These are phyloP conservation scores for Danionella cerebrum DNA, from an alignment of 2,113 vertebrate species.

Conservation along the genomic window DNA sequence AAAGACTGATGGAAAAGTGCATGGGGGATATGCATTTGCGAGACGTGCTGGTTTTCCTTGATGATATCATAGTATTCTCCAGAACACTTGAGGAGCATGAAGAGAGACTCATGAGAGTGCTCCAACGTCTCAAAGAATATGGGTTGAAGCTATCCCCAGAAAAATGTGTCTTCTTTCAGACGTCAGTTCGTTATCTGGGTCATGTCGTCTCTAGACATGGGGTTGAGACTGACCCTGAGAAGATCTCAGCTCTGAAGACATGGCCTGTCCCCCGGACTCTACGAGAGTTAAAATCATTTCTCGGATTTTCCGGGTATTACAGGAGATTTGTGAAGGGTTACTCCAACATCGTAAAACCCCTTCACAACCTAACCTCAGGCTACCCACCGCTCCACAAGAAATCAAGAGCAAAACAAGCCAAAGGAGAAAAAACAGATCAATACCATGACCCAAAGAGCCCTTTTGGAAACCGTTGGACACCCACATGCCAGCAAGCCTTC, in stretches of 20 bases:
- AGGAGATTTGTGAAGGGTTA: neutral
- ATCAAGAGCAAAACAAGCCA: neutral
- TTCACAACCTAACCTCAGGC: neutral
- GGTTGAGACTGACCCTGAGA: neutral
- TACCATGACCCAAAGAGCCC: neutral
- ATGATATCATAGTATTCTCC: neutral
- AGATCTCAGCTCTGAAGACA: neutral
- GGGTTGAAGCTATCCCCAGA: constrained; percentile 8
- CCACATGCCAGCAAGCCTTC: neutral
- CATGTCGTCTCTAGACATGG: neutral
- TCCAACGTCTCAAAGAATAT: constrained; percentile 1
- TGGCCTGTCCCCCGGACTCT: neutral
- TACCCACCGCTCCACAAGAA: neutral
- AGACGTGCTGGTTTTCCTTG: neutral
- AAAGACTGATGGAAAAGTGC: no score
- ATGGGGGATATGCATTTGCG: constrained; percentile 2
- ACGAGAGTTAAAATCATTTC: constrained; percentile 1
- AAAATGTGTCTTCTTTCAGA: constrained; percentile 17
- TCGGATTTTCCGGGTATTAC: neutral
- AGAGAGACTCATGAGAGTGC: constrained; percentile 11
- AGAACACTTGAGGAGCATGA: constrained; percentile 11
- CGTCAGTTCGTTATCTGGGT: neutral
- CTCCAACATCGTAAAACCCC: neutral
- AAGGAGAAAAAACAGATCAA: neutral
- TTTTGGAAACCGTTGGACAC: neutral